Conservation (phyloP, 2,888 invertebrate genomes). For the Plebejus melissa region DNA sequence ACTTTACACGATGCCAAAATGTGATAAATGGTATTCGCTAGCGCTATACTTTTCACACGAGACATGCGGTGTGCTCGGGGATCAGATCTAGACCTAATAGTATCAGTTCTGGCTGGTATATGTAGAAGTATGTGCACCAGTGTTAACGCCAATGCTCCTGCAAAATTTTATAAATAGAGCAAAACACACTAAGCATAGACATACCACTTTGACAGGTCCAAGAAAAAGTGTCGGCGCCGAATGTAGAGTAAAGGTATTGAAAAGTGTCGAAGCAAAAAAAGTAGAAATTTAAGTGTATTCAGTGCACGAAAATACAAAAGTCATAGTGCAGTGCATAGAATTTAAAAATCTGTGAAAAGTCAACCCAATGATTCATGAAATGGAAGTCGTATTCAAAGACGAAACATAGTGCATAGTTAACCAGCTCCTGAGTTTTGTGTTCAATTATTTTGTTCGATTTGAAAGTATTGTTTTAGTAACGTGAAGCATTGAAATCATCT, state of each 20-base stretch:
- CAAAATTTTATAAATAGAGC: constrained; percentile 47
- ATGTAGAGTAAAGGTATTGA: constrained; percentile 51
- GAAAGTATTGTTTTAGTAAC: constrained; percentile 16
- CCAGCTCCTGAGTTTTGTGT: constrained; percentile 36
- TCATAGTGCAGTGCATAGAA: constrained; percentile 74
- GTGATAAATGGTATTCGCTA: constrained; percentile 14
- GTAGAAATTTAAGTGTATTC: constrained; percentile 56
- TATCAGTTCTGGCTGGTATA: constrained; percentile 71
- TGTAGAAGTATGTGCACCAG: constrained; percentile 77
- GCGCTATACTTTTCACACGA: constrained; percentile 38
- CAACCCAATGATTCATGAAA: constrained; percentile 60
- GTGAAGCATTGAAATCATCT: constrained; percentile 31
- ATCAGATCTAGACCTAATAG: constrained; percentile 46
- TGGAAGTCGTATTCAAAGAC: constrained; percentile 44
- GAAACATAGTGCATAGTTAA: constrained; percentile 50
- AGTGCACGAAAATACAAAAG: constrained; percentile 71
- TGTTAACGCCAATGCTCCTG: constrained; percentile 50
- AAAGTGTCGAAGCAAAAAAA: constrained; percentile 61
- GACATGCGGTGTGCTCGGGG: constrained; percentile 66
- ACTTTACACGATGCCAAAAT: constrained; percentile 23
- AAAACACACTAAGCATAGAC: constrained; percentile 41
- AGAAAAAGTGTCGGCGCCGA: constrained; percentile 58
- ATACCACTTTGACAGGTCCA: constrained; percentile 45
- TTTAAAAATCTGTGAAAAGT: constrained; percentile 55
- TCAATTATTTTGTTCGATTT: constrained; percentile 1